Percentiles rank a stretch among this genome's conserved stretches.
These are phyloP conservation scores for Chloroclysta siterata DNA, from an alignment of 2,888 invertebrate species.

Conservation along the genomic window DNA sequence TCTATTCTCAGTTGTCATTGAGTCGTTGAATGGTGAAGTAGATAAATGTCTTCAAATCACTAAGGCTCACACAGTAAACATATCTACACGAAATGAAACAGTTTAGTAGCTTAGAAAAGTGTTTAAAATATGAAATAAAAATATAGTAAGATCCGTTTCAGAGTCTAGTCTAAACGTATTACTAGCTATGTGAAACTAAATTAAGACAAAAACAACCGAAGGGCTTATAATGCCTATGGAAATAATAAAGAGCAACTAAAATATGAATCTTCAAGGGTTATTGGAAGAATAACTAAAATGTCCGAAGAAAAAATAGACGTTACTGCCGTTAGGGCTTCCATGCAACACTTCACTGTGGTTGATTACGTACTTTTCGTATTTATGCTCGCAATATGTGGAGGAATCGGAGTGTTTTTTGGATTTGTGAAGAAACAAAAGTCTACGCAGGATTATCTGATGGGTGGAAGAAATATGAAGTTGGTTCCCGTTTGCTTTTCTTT, in stretches of 20 bases:
- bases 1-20: conserved; percentile 41
- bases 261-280: neutral
- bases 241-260: no score
- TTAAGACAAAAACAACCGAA: neutral
- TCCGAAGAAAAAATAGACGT: conserved; percentile 56
- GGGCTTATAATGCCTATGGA: neutral
- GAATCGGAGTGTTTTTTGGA: conserved; percentile 92
- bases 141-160: no score
- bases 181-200: neutral
- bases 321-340: conserved; percentile 54
- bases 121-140: no score
- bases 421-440: conserved; percentile 86
- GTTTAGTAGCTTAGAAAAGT: neutral
- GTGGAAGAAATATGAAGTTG: conserved; percentile 90
- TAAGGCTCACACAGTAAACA: neutral
- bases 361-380: conserved; percentile 88
- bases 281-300: conserved; percentile 41
- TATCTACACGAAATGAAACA: neutral
- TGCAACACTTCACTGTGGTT: conserved; percentile 80
- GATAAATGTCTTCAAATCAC: neutral
- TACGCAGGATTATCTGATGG: conserved; percentile 91
- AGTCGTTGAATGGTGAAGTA: conserved; percentile 29
- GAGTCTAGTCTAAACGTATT: no score
- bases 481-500: conserved; percentile 92
- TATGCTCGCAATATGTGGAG: conserved; percentile 90